A percentile compares a stretch with the other conserved stretches of the same genome.
These are phyloP conservation scores for Tricholauxania praeusta DNA, from an alignment of 2,888 invertebrate genomes.

Conservation along the genomic window DNA sequence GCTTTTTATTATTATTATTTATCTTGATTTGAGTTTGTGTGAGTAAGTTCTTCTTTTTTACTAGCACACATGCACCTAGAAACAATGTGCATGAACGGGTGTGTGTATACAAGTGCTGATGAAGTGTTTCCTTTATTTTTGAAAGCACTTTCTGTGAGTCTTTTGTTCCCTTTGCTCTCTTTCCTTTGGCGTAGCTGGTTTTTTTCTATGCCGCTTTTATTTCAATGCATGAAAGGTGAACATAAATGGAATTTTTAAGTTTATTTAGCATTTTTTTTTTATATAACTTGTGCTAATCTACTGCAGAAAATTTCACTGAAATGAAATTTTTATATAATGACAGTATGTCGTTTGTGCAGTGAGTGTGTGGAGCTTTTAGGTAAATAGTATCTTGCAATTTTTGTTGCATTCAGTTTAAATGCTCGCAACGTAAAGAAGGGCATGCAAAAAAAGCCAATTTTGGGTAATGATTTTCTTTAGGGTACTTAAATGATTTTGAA, in stretches of 20 bases:
- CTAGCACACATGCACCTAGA: background rate
- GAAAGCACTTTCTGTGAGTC: background rate
- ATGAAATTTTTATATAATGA: slow-evolving; percentile 9
- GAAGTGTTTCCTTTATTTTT: slow-evolving; percentile 59
- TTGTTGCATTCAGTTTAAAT: background rate
- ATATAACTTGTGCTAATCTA: background rate
- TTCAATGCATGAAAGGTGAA: slow-evolving; percentile 34
- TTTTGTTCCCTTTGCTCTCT: background rate
- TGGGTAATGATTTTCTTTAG: too few species aligned
- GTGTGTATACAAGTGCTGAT: slow-evolving; percentile 44
- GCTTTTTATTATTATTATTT: slow-evolving; percentile 12
- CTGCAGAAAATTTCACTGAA: slow-evolving; percentile 12
- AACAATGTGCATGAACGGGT: slow-evolving; percentile 31
- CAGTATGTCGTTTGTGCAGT: slow-evolving; percentile 13
- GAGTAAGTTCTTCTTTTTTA: background rate
- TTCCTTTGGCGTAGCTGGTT: background rate
- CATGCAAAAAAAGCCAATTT: too few species aligned
- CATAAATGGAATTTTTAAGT: slow-evolving; percentile 41
- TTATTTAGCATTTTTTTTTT: slow-evolving; percentile 20
- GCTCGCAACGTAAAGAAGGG: too few species aligned
- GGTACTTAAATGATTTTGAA: too few species aligned
- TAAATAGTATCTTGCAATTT: slow-evolving; percentile 13
- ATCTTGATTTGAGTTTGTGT: slow-evolving; percentile 1
- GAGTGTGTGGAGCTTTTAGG: background rate
- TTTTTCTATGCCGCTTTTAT: slow-evolving; percentile 14